Conservation (phyloP, 2,797 vertebrate genomes). For the Cossypha caffra region DNA sequence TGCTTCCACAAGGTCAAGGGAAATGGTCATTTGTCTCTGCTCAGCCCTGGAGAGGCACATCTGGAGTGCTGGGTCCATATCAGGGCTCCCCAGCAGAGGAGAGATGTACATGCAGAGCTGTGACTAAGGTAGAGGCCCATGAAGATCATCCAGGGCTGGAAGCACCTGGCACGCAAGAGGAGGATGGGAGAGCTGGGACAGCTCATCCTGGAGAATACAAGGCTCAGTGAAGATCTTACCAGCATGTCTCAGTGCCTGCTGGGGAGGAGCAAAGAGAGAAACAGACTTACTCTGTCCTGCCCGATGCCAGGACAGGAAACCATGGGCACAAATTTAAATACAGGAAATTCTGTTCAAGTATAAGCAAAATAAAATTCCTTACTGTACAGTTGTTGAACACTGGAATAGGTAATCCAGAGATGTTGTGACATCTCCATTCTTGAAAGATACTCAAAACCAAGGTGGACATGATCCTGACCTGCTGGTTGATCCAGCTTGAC, state of each 20-base stretch:
- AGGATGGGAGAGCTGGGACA: background rate
- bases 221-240: background rate
- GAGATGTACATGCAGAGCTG: background rate
- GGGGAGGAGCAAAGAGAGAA: background rate
- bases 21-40: background rate
- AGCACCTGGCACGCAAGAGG: background rate
- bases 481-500: background rate
- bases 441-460: background rate
- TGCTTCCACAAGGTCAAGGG: background rate
- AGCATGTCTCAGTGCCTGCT: background rate
- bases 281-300: background rate
- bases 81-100: background rate
- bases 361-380: background rate
- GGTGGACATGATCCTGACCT: background rate
- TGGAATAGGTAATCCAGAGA: background rate
- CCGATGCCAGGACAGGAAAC: accelerated
- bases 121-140: background rate
- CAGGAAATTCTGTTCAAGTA: background rate
- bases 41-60: background rate
- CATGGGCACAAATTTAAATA: background rate
- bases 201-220: background rate
- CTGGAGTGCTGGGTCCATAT: background rate
- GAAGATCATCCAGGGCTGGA: background rate
- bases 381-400: background rate
- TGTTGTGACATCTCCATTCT: background rate